Percentiles rank a stretch among this genome's conserved stretches.
Evolutionary conservation across 2,113 vertebrate genomes (phyloP).

Genomic region (Elachura formosa): DNA sequence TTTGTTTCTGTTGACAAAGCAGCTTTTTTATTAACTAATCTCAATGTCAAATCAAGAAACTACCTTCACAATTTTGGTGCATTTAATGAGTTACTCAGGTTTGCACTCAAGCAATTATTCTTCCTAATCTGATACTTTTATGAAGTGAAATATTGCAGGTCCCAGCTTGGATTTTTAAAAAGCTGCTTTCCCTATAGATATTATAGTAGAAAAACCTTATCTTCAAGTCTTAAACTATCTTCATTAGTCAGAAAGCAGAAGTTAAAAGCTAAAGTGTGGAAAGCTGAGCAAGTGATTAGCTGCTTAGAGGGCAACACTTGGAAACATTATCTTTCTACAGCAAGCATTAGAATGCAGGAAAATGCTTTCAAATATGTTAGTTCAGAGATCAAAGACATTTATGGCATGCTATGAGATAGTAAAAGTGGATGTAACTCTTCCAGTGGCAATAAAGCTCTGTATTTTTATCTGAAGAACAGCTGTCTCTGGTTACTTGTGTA

Average conservation of each 20-base stretch:
- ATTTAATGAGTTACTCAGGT: slow-evolving; percentile 23
- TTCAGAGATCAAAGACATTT: slow-evolving; percentile 15
- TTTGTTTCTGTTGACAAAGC: slow-evolving; percentile 56
- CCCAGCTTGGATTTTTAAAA: background rate
- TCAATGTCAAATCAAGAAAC: slow-evolving; percentile 55
- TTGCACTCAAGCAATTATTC: background rate
- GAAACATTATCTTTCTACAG: background rate
- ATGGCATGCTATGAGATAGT: background rate
- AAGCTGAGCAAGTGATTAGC: background rate
- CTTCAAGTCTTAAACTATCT: background rate
- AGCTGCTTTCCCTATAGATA: background rate
- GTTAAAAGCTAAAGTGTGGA: background rate
- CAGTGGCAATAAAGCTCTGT: background rate
- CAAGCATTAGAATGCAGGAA: background rate
- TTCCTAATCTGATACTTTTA: background rate
- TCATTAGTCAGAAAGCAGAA: background rate
- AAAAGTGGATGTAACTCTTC: background rate
- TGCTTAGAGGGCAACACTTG: background rate
- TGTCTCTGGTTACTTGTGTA: background rate
- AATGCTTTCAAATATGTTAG: background rate
- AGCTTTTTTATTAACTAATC: slow-evolving; percentile 51
- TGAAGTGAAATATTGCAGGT: background rate
- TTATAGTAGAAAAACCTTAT: background rate
- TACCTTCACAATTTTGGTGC: background rate
- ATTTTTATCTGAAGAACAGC: slow-evolving; percentile 7